Base-by-base conservation (phyloP, 2,797 vertebrate genomes). In the Distichodus sexfasciatus region DNA sequence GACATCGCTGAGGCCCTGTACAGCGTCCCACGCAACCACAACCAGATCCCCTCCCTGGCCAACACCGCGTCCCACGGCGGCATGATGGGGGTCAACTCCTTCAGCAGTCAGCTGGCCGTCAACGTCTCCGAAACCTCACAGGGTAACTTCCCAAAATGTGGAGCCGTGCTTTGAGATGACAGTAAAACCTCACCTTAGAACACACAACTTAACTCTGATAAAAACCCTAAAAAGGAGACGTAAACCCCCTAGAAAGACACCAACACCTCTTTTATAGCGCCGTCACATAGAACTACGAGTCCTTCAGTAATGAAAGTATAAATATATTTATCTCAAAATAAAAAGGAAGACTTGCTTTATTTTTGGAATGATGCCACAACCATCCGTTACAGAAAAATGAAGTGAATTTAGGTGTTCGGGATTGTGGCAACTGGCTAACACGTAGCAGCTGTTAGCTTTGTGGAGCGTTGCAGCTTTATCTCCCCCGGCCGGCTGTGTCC, bases 11-110 rank as follows among this genome's bases (percentile, higher is more conserved):
- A 99, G 88, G 97, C 97, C 61, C 85, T 99, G 85, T 99, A 99
- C 93, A 99, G 96, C 2, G 96, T 99, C 88, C 97, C 97, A 66
- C 96, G 97, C 88, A 99, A 98, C 83, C 97, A 99, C 94, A 99
- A 98, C 94, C 97, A 99, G 94, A 98, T 99, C 84, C 96, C 97
- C 69, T 93, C 96, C 70, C 94, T 99, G 86, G 96, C 93, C 86
- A 99, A 98, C 91, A 96, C 96, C 62, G 96, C 97, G 24, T 97
- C 95, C 51, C 97, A 99, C 80, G 95, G 90, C 7, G 92, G 97
- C 88, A 99, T 99, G 97, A 99, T 99, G 97, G 96, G 96, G 71
- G 97, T 99, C 69, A 99, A 99, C 90, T 99, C 97, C 78, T 99
- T 99, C 90, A 94, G 97, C 91, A 97, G 97, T 89, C 97, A 99